These are phyloP conservation scores for Nemotelus pantherinus DNA, from an alignment of 2,888 invertebrate genomes.

Conservation along the genomic window DNA sequence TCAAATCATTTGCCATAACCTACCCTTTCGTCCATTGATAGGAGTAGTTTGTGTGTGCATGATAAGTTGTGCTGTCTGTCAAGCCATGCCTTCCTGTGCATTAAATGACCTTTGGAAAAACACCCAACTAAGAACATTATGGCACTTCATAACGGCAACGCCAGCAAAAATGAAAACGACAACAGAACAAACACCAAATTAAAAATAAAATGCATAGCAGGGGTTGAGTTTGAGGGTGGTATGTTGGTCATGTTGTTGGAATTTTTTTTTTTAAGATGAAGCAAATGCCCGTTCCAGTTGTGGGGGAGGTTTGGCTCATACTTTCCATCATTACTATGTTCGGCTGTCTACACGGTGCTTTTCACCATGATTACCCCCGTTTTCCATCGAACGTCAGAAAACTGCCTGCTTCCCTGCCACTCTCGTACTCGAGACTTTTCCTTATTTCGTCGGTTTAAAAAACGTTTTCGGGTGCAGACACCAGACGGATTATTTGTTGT, in stretches of 20 bases:
- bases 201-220: conserved; percentile 13
- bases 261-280: not conserved
- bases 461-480: conserved; percentile 40
- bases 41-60: too few relatives aligned
- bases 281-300: not conserved
- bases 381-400: not conserved
- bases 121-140: conserved; percentile 9
- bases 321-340: not conserved
- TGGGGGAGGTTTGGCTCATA: not conserved
- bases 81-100: conserved; percentile 1
- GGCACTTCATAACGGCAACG: conserved; percentile 22
- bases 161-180: conserved; percentile 20
- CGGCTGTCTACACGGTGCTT: not conserved
- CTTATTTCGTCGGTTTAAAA: conserved; percentile 36
- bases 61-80: not conserved
- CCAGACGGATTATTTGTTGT: conserved; percentile 36
- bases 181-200: conserved; percentile 32
- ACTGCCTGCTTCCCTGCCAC: not conserved
- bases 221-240: not conserved
- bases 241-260: not conserved
- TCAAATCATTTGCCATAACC: too few relatives aligned
- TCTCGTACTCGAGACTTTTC: conserved; percentile 37
- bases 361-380: not conserved
- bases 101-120: conserved; percentile 31
- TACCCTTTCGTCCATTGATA: too few relatives aligned